A percentile compares a stretch with the other conserved stretches of the same genome.
Conservation (phyloP, 2,797 vertebrate species). For the Sebastes nivosus region DNA sequence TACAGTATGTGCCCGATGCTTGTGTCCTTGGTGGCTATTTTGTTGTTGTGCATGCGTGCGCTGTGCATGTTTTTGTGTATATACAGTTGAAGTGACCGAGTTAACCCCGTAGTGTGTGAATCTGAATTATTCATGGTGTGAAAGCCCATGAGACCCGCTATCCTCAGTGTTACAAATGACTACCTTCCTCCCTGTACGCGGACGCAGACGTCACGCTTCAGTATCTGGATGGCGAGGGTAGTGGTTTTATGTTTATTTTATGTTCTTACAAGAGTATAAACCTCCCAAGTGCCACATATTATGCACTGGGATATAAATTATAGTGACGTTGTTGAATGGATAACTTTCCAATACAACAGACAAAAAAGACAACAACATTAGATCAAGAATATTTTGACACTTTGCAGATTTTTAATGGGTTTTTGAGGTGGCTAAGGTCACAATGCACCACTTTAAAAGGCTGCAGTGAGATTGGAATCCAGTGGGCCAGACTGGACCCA, state of each 20-base stretch:
- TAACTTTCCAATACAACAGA: neutral
- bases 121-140: conserved; percentile 71
- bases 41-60: conserved; percentile 23
- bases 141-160: conserved; percentile 59
- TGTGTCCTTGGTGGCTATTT: conserved; percentile 26
- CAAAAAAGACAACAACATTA: neutral
- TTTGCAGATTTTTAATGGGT: conserved; percentile 13
- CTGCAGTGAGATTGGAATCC: neutral
- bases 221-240: conserved; percentile 18
- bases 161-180: conserved; percentile 71
- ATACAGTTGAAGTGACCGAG: conserved; percentile 55
- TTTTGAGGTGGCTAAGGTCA: neutral
- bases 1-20: neutral
- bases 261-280: conserved; percentile 47
- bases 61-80: conserved; percentile 22
- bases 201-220: conserved; percentile 43
- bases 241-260: conserved; percentile 63
- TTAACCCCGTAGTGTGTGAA: conserved; percentile 57
- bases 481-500: neutral
- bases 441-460: neutral
- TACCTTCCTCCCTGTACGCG: conserved; percentile 38
- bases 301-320: conserved; percentile 33
- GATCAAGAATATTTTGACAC: neutral
- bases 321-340: conserved; percentile 18
- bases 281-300: conserved; percentile 29